phyloP scores from a whole-genome alignment of 2,888 invertebrate genomes.

The Anoncus sp. region DNA sequence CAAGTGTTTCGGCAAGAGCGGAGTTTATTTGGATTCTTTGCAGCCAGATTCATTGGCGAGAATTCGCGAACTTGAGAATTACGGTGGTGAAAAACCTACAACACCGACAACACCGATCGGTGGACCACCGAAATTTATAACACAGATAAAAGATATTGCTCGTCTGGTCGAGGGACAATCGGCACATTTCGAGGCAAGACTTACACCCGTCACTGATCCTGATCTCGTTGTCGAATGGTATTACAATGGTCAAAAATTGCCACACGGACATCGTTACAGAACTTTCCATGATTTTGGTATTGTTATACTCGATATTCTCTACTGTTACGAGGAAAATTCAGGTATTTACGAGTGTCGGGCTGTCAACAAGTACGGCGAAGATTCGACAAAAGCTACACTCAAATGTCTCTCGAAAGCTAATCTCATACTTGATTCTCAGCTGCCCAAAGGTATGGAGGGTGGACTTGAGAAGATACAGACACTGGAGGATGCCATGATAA shows the following conservation, averaged over 20 bases:
- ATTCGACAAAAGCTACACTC: conserved; percentile 92
- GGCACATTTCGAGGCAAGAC: conserved; percentile 96
- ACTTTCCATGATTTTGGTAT: conserved; percentile 99
- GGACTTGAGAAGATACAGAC: conserved; percentile 97
- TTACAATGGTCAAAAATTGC: conserved; percentile 95
- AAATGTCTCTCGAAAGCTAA: conserved; percentile 95
- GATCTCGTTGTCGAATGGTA: conserved; percentile 98
- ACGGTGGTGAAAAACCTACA: conserved; percentile 87
- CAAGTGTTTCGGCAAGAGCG: conserved; percentile 92
- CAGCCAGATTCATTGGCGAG: conserved; percentile 96
- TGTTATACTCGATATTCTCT: conserved; percentile 97
- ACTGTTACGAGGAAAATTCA: conserved; percentile 98
- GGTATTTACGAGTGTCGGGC: conserved; percentile 97
- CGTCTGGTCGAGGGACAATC: conserved; percentile 97
- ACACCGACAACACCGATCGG: conserved; percentile 87
- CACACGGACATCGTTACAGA: conserved; percentile 97
- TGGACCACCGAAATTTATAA: conserved; percentile 95
- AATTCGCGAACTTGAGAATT: conserved; percentile 93
- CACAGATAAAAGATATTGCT: conserved; percentile 93
- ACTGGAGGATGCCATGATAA: conserved; percentile 94
- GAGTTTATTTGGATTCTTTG: conserved; percentile 94
- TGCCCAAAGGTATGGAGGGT: conserved; percentile 98
- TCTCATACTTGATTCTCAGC: conserved; percentile 95
- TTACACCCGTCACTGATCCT: conserved; percentile 97
- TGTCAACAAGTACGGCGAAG: conserved; percentile 95